Base-by-base conservation (phyloP, 2,888 invertebrate species). In the Adineta ricciae region DNA sequence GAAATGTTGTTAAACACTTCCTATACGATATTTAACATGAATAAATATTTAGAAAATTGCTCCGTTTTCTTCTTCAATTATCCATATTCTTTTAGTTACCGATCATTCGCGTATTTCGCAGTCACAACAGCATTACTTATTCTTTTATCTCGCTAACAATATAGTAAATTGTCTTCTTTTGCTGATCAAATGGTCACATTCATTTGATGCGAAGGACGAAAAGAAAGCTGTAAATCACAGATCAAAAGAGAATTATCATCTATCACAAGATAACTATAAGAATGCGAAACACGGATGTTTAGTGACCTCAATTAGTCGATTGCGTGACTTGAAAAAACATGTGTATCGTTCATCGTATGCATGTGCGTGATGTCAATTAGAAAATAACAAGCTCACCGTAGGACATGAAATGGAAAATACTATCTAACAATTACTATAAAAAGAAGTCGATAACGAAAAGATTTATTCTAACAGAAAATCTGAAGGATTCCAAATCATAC, bases 361-460 rank as follows among this genome's bases (percentile, higher is more conserved):
- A 64, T 64, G 64, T 64, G 64, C 64, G 64, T 64, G 64, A 32
- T 64, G 64, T 32, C 64, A 64, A 64, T 64, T 64, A 64, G 64
- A 64, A 24, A 16, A 64, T 27, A 64, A 36, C 64, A 32, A 16
- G 64, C 16, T 64, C 5, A 19, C 64, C 16, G 5, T 32, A 64
- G 32, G 0, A 32, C 64, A 36, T 32, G 27, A 64, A 64, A 64
- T 32, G 64, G 27, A 64, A 64, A 64, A 64, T 64, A 32, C 32
- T 32, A 64, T 32, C 0, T 32, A 32, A 27, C 64, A 32, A 64
- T 32, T 27, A 32, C 27, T 64, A 36, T 64, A 36, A 64, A 32
- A 64, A 32, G 16, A 64, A 32, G 16, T 14, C n/a, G n/a, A 27
- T 64, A 32, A 32, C 19, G 32, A 36, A 32, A 27, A 64, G 16